Percentiles rank a stretch among this genome's conserved stretches.
These are phyloP conservation scores for Lordiphosa collinella DNA, from an alignment of 1,140 invertebrate species.

Conservation along the genomic window DNA sequence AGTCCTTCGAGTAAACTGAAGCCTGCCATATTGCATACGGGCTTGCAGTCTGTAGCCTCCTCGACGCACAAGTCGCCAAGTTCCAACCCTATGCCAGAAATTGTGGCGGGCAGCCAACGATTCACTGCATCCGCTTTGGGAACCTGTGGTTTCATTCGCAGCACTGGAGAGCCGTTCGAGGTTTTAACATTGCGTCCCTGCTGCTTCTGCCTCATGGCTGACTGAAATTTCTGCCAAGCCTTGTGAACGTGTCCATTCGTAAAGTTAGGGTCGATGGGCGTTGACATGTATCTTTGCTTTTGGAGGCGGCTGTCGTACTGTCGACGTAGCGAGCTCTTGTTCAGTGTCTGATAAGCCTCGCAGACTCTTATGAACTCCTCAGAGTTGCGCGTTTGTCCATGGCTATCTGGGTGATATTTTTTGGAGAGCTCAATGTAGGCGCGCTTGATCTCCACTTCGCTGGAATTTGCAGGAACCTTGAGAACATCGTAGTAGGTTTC, in stretches of 20 bases:
- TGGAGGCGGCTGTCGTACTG: slow-evolving; percentile 17
- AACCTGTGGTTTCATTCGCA: background rate
- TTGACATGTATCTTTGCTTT: background rate
- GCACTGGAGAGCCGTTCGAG: background rate
- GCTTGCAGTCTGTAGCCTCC: no score
- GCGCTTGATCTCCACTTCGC: slow-evolving; percentile 33
- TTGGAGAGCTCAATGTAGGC: slow-evolving; percentile 54
- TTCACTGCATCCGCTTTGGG: background rate
- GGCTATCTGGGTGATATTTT: slow-evolving; percentile 54
- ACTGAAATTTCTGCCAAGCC: slow-evolving; percentile 35
- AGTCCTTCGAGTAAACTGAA: no score
- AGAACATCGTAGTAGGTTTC: slow-evolving; percentile 54
- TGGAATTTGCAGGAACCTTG: slow-evolving; percentile 31
- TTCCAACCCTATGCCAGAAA: background rate
- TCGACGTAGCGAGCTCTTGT: slow-evolving; percentile 11
- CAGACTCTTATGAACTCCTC: slow-evolving; percentile 46
- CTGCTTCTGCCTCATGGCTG: slow-evolving; percentile 34
- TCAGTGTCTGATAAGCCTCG: slow-evolving; percentile 47
- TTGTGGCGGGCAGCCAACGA: background rate
- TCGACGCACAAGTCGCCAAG: background rate
- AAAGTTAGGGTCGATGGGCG: slow-evolving; percentile 2
- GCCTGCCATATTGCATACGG: no score
- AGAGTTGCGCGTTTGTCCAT: slow-evolving; percentile 5
- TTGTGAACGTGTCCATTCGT: slow-evolving; percentile 11
- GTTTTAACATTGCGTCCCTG: slow-evolving; percentile 4